phyloP scores from a whole-genome alignment of 2,888 invertebrate genomes.

The Nasonia oneida region DNA sequence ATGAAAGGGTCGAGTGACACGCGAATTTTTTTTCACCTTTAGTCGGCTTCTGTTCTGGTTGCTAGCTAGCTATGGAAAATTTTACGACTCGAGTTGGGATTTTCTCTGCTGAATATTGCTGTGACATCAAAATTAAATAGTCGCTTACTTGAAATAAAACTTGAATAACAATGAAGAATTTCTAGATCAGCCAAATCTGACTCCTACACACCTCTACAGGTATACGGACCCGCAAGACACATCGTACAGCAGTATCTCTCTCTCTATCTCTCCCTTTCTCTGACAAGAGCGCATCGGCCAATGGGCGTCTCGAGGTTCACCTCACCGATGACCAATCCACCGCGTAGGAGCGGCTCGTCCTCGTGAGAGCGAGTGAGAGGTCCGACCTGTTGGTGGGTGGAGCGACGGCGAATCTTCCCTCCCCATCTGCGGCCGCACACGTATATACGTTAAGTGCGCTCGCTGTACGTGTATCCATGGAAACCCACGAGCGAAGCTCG shows the following conservation, averaged over 20 bases:
- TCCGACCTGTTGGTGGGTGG: constrained; percentile 5
- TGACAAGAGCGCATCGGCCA: not conserved
- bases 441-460: not conserved
- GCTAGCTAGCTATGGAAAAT: not conserved
- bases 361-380: not conserved
- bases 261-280: not conserved
- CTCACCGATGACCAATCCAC: constrained; percentile 21
- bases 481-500: constrained; percentile 4
- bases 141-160: too few relatives aligned
- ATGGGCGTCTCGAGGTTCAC: not conserved
- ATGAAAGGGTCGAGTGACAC: not conserved
- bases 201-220: too few relatives aligned
- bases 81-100: not conserved
- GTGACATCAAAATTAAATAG: too few relatives aligned
- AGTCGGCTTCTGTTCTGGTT: not conserved
- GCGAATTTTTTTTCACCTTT: not conserved
- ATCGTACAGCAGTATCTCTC: not conserved
- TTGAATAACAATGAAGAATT: too few relatives aligned
- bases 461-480: not conserved
- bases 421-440: not conserved
- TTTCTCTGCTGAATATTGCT: not conserved
- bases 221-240: too few relatives aligned
- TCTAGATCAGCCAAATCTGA: too few relatives aligned
- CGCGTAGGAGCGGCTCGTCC: not conserved
- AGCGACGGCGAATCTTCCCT: not conserved